Evolutionary conservation across 2,797 vertebrate genomes (phyloP), one percentile per base, ranked within the genome.

Genomic region (Babyrousa celebensis): DNA sequence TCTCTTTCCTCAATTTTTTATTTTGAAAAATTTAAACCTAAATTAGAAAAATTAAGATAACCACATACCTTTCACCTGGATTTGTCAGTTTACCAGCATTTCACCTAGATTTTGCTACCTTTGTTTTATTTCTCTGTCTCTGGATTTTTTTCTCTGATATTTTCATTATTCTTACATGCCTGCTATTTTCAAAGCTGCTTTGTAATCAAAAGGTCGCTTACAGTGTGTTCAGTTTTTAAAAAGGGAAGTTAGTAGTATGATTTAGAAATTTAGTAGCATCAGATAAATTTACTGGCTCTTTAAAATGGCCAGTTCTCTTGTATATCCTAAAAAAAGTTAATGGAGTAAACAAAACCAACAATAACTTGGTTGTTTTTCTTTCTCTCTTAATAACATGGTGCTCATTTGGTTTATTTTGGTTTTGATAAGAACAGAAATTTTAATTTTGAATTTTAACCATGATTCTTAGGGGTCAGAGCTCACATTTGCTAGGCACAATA

Each of bases 391-490:
- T 70, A 78, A 56, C 14, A 23, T 75, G 68, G 25, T 92, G 6
- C 63, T 84, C 21, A 83, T 43, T 77, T 84, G 68, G 21, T 74
- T 6, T 54, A 21, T 79, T 90, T 94, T 74, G 56, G 27, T 65
- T 89, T 67, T 71, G 12, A 21, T 32, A 77, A 92, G 78, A 78
- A 43, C 16, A 89, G n/a, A 84, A n/a, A 56, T 84, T 84, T 68
- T 68, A n/a, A 62, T 70, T 88, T 92, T 87, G 52, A 67, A 82
- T 67, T 58, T 82, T 79, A 25, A 17, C 25, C 40, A 40, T 75
- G 32, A 25, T 62, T 54, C 78, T 79, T 90, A 78, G n/a, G 36
- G 20, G 5, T 67, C 65, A 82, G 29, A 63, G 32, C n/a, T 85
- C 23, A 25, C 27, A 52, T 74, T 82, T 87, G 14, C 32, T 62